Evolutionary conservation across 2,888 invertebrate species (phyloP).

Genomic region (Clostera curtula): DNA sequence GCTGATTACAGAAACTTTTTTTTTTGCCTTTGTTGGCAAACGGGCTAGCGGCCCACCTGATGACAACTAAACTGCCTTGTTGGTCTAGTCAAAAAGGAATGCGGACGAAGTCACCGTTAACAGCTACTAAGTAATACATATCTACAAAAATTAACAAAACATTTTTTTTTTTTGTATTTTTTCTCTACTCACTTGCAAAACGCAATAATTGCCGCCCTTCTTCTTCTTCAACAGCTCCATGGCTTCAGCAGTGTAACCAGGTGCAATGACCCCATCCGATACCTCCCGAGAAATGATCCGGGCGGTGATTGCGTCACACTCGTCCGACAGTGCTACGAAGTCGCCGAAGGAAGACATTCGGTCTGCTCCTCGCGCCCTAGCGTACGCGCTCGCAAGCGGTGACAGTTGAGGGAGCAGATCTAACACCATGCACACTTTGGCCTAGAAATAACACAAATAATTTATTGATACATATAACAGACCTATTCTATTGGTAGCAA

Average conservation of each 20-base stretch:
- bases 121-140: too few relatives aligned
- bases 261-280: slow-evolving; percentile 98
- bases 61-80: too few relatives aligned
- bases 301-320: slow-evolving; percentile 93
- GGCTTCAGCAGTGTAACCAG: slow-evolving; percentile 90
- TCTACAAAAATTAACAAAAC: neutral
- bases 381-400: slow-evolving; percentile 93
- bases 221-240: slow-evolving; percentile 92
- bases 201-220: slow-evolving; percentile 94
- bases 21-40: too few relatives aligned
- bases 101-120: too few relatives aligned
- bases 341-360: slow-evolving; percentile 99
- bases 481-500: too few relatives aligned
- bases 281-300: slow-evolving; percentile 94
- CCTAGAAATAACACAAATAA: slow-evolving; percentile 57
- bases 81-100: too few relatives aligned
- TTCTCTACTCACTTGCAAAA: slow-evolving; percentile 78
- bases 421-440: slow-evolving; percentile 94
- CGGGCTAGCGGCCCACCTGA: too few relatives aligned
- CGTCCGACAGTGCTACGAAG: slow-evolving; percentile 94
- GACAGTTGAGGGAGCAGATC: slow-evolving; percentile 84
- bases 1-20: too few relatives aligned
- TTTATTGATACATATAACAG: too few relatives aligned
- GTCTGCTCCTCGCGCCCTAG: slow-evolving; percentile 97
- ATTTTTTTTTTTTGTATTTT: neutral